These are phyloP conservation scores for Archilochus colubris DNA, from an alignment of 2,113 vertebrate genomes.

Conservation along the genomic window DNA sequence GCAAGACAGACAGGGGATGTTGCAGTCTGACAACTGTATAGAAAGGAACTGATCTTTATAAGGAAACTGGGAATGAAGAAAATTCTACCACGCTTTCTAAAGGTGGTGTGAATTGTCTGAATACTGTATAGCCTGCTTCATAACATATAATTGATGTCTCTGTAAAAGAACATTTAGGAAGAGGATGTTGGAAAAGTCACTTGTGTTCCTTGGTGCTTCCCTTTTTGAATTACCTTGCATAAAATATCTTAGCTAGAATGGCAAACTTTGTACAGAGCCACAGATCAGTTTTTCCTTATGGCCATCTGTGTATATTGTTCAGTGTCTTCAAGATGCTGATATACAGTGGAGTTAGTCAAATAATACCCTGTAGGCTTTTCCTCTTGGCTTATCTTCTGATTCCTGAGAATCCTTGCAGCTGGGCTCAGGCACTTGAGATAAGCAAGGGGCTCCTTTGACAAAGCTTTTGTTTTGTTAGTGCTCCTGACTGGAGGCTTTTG, in stretches of 20 bases:
- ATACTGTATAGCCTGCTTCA: not conserved
- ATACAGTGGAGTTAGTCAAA: not conserved
- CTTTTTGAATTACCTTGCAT: not conserved
- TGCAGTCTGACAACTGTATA: not conserved
- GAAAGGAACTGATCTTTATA: not conserved
- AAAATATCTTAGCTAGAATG: not conserved
- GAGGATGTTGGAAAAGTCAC: not conserved
- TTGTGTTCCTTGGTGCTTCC: not conserved
- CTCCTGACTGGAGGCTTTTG: not conserved
- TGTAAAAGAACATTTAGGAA: not conserved
- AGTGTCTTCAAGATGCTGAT: not conserved
- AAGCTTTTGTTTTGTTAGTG: not conserved
- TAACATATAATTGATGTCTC: not conserved
- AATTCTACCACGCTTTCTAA: not conserved
- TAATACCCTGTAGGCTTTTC: not conserved
- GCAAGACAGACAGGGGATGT: not conserved
- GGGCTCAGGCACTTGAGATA: not conserved
- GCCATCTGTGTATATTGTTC: not conserved
- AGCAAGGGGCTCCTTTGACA: not conserved
- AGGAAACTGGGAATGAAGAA: not conserved
- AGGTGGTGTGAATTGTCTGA: not conserved
- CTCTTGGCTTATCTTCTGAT: not conserved
- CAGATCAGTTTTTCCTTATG: fast-evolving
- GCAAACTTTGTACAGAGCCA: not conserved
- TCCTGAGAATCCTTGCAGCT: not conserved